Conservation (phyloP, 2,113 vertebrate genomes). For the Urocolius indicus region DNA sequence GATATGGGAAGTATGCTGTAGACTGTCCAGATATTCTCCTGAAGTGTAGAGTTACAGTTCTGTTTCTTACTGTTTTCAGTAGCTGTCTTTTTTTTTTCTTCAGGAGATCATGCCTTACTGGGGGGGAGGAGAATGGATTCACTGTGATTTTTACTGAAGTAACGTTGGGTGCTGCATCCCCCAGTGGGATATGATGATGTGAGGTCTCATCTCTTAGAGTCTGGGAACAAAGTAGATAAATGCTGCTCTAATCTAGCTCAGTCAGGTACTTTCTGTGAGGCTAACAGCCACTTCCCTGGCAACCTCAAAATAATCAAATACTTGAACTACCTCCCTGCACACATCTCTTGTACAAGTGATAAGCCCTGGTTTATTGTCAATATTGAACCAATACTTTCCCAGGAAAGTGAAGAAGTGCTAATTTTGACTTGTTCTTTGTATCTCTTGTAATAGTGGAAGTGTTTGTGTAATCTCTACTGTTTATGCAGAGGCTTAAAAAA, state of each 20-base stretch:
- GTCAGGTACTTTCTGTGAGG: background rate
- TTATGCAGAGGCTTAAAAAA: background rate
- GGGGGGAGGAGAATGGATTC: background rate
- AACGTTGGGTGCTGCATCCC: background rate
- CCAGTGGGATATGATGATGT: background rate
- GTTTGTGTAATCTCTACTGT: background rate
- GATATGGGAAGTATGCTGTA: background rate
- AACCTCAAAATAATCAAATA: background rate
- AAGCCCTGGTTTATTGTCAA: background rate
- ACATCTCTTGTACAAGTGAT: background rate
- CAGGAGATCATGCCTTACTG: background rate
- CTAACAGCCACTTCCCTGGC: background rate
- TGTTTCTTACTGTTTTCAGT: background rate
- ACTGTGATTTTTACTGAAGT: background rate
- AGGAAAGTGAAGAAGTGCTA: background rate
- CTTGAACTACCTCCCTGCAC: background rate
- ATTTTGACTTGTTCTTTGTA: background rate
- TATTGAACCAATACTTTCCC: background rate
- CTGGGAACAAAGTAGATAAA: background rate
- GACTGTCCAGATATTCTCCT: background rate
- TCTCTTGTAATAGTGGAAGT: background rate
- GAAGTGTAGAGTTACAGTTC: background rate
- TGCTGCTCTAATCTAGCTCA: background rate
- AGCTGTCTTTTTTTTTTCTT: background rate
- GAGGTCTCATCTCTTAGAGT: background rate